Base-by-base conservation (phyloP, 1,140 invertebrate species). In the Hormaphis cornu region DNA sequence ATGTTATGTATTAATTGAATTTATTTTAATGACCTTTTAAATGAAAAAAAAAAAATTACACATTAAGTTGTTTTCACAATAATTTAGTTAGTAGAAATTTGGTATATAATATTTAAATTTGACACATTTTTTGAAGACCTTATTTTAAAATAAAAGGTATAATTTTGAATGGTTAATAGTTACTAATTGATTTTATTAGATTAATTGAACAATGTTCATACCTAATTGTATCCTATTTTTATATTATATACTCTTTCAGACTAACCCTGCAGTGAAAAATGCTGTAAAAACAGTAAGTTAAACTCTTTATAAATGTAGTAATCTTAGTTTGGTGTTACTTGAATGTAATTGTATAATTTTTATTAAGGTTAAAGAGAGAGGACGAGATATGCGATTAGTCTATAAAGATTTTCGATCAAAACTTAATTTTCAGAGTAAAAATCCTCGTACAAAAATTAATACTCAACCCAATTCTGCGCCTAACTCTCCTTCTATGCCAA, bases 211-310 rank as follows among this genome's bases (percentile, higher is more conserved):
- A n/a, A n/a, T n/a, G n/a, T n/a, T n/a, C n/a, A n/a, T n/a, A 54
- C 26, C 33, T 28, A 2, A 24, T n/a, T 66, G 40, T 24, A 24
- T 12, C 12, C 35, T 16, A 26, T 50, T 14, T 71, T 40, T 14
- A 28, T 44, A 18, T 22, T 48, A 7, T 18, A 2, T 40, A 40
- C 50, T 71, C 61, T 86, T 86, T 69, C 79, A 89, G 86, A 87
- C 88, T 35, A 91, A 90, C 81, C 88, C 89, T 72, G 88, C 88
- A 73, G 81, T 90, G 75, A 89, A 88, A 81, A 87, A 85, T 74
- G 88, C 88, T 73, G 87, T 90, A 53, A 89, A 89, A 82, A 86
- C 86, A 77, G 88, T 90, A 82, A 86, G 83, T 82, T 76, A 76
- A 5, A 40, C 22, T 14, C 42, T 37, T 71, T 26, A 20, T 44